These are phyloP conservation scores for Parasteatoda tepidariorum DNA, from an alignment of 1,140 invertebrate genomes.

Conservation along the genomic window DNA sequence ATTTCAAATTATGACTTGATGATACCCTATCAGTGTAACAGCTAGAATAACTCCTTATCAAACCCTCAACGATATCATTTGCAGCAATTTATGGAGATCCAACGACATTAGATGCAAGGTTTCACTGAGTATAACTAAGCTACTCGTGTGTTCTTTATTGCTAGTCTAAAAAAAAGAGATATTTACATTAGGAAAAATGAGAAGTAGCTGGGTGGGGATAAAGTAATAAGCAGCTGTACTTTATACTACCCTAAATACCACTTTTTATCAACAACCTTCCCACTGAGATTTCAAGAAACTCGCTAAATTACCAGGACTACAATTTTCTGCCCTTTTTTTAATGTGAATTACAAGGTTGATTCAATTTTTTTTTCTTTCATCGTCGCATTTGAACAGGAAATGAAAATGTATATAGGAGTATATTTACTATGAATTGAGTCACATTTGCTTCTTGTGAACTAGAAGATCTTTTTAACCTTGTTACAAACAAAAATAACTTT, in stretches of 20 bases:
- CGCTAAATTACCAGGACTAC: slow-evolving; percentile 4
- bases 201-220: too few species aligned
- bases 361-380: not conserved
- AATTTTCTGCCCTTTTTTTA: slow-evolving; percentile 30
- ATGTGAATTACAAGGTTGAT: slow-evolving; percentile 25
- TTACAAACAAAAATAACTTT: too few species aligned
- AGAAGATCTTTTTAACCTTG: too few species aligned
- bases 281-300: not conserved
- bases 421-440: not conserved
- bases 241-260: not conserved
- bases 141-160: too few species aligned
- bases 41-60: not conserved
- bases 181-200: too few species aligned
- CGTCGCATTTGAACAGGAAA: not conserved
- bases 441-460: too few species aligned
- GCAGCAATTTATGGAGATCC: not conserved
- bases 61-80: not conserved
- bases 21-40: too few species aligned
- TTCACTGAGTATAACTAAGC: too few species aligned
- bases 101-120: too few species aligned
- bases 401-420: slow-evolving; percentile 3
- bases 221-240: not conserved
- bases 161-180: too few species aligned
- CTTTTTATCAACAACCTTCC: not conserved
- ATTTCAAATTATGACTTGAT: too few species aligned